Conservation (phyloP, 1,140 invertebrate species). For the Pogonus chalceus region DNA sequence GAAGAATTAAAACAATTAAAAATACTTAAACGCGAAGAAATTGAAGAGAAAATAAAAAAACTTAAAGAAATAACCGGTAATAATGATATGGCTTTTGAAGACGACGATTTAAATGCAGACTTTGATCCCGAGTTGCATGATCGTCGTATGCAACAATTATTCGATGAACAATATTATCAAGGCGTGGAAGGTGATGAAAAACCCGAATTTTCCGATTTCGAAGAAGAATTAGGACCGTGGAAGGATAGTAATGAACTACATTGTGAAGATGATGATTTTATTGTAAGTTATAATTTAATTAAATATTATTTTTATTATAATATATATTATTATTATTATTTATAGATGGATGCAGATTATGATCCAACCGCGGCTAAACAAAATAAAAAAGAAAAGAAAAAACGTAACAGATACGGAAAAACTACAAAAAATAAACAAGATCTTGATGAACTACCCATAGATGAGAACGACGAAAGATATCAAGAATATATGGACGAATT, state of each 20-base stretch:
- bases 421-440: slow-evolving; percentile 36
- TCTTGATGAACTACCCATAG: slow-evolving; percentile 56
- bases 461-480: slow-evolving; percentile 71
- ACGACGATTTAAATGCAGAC: slow-evolving; percentile 69
- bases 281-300: slow-evolving; percentile 41
- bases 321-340: slow-evolving; percentile 20
- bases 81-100: slow-evolving; percentile 27
- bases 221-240: slow-evolving; percentile 48
- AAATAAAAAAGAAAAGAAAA: slow-evolving; percentile 45
- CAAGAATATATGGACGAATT: slow-evolving; percentile 89
- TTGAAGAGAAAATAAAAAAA: slow-evolving; percentile 77
- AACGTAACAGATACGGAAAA: slow-evolving; percentile 39
- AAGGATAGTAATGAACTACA: slow-evolving; percentile 39
- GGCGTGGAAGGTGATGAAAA: slow-evolving; percentile 60
- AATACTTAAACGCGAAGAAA: slow-evolving; percentile 81
- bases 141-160: slow-evolving; percentile 73
- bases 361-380: slow-evolving; percentile 48
- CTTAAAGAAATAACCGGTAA: slow-evolving; percentile 80
- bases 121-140: slow-evolving; percentile 90
- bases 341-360: slow-evolving; percentile 82
- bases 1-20: slow-evolving; percentile 82
- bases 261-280: slow-evolving; percentile 73
- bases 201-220: slow-evolving; percentile 71
- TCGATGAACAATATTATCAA: slow-evolving; percentile 79
- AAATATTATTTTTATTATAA: slow-evolving; percentile 14